Evolutionary conservation across 2,113 vertebrate genomes (phyloP), one percentile per base, ranked within the genome.

Genomic region (Erinaceus europaeus): DNA sequence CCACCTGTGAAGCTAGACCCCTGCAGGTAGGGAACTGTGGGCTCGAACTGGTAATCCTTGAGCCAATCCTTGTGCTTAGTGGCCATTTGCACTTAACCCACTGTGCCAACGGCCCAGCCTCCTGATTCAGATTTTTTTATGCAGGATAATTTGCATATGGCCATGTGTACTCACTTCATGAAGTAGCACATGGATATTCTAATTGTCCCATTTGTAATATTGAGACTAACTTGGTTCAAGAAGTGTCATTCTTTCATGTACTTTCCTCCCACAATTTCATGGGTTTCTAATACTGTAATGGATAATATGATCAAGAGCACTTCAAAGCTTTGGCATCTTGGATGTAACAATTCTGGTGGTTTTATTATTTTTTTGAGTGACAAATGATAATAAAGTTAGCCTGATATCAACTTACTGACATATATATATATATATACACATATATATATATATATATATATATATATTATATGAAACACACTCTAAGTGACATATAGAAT

Each of bases 201-300:
- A n/a, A 0, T 46, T 27, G 46, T 65, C 27, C 2, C 48, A 32
- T 55, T 44, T 71, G 38, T 27, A 44, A 18, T 79, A 23, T 14
- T 64, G 40, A 65, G 25, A 32, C 42, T 69, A 86, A 52, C 11
- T 53, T 32, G 1, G 14, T 38, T 84, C 5, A 42, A 17, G 4
- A 14, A 9, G 11, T 23, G 0, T 62, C 40, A 9, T 42, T n/a
- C 4, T 86, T 4, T 36, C 40, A 27, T 48, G 40, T 11, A 17
- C 8, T 14, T 27, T 7, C 0, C 8, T 0, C 5, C 2, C 9
- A 17, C n/a, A 14, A 15, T 3, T 36, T 4, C 25, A 34, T 38
- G 7, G 23, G 20, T 2, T 61, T 4, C 27, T 52, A 36, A 67
- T 27, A 4, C 2, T 11, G 7, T 29, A 55, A 11, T 62, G 20